Percentiles rank a stretch among this genome's conserved stretches.
These are phyloP conservation scores for Mastacembelus armatus DNA, from an alignment of 2,797 vertebrate genomes.

Conservation along the genomic window DNA sequence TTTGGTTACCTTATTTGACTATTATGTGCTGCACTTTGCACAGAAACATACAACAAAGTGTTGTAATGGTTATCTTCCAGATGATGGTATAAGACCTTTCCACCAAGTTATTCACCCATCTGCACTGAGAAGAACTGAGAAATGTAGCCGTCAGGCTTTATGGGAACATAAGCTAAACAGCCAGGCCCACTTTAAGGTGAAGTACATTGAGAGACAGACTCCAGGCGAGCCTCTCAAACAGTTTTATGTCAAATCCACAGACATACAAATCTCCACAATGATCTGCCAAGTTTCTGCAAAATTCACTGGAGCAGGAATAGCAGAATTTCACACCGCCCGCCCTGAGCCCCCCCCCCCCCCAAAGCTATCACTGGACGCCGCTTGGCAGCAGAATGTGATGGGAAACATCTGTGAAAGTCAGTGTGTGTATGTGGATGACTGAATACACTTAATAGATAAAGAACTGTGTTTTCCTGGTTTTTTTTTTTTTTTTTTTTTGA, in stretches of 20 bases:
- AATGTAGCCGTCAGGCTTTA: slow-evolving; percentile 60
- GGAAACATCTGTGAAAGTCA: slow-evolving; percentile 75
- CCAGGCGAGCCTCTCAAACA: slow-evolving; percentile 71
- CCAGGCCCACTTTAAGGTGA: slow-evolving; percentile 48
- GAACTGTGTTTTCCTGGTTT: slow-evolving; percentile 47
- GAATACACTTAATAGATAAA: slow-evolving; percentile 58
- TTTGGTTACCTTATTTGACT: slow-evolving; percentile 33
- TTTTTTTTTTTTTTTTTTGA: slow-evolving; percentile 1
- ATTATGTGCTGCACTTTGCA: slow-evolving; percentile 34
- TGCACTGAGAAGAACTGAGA: slow-evolving; percentile 53
- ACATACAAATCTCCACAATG: slow-evolving; percentile 74
- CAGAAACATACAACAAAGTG: slow-evolving; percentile 22
- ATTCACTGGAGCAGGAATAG: slow-evolving; percentile 76
- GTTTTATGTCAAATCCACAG: slow-evolving; percentile 78
- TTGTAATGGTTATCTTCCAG: slow-evolving; percentile 51
- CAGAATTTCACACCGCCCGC: slow-evolving; percentile 69
- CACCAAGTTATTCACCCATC: slow-evolving; percentile 59
- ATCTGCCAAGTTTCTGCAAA: slow-evolving; percentile 77
- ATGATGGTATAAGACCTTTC: slow-evolving; percentile 45
- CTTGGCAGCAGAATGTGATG: slow-evolving; percentile 71
- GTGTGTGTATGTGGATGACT: slow-evolving; percentile 52
- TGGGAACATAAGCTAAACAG: slow-evolving; percentile 66
- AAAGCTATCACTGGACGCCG: slow-evolving; percentile 59
- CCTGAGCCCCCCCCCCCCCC: slow-evolving; percentile 37
- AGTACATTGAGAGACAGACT: slow-evolving; percentile 64